These are phyloP conservation scores for Dioctria rufipes DNA, from an alignment of 2,888 invertebrate genomes.

Conservation along the genomic window DNA sequence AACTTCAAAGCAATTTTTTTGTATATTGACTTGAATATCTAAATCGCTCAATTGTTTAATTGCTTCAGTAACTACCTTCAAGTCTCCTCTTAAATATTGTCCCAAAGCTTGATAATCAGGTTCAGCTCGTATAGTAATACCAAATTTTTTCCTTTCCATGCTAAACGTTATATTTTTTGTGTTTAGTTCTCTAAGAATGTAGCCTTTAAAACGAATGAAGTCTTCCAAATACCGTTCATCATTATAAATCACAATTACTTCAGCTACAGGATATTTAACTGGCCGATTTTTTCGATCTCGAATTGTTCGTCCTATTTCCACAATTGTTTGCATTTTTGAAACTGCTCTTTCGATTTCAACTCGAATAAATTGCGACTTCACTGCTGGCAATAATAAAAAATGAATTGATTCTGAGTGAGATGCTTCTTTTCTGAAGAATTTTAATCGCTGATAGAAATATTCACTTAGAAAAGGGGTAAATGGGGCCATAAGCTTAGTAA, in stretches of 20 bases:
- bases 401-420: slow-evolving; percentile 82
- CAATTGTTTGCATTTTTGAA: slow-evolving; percentile 89
- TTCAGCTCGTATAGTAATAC: slow-evolving; percentile 88
- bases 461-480: slow-evolving; percentile 96
- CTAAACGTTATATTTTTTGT: slow-evolving; percentile 84
- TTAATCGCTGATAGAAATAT: slow-evolving; percentile 87
- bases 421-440: slow-evolving; percentile 71
- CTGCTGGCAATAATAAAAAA: slow-evolving; percentile 86
- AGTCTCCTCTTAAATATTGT: slow-evolving; percentile 85
- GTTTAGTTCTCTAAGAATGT: slow-evolving; percentile 91
- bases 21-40: slow-evolving; percentile 81
- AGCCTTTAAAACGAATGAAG: slow-evolving; percentile 81
- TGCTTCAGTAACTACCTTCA: slow-evolving; percentile 84
- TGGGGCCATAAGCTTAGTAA: slow-evolving; percentile 88
- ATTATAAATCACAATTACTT: slow-evolving; percentile 91
- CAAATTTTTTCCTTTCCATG: slow-evolving; percentile 89
- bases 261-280: slow-evolving; percentile 92
- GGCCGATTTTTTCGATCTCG: slow-evolving; percentile 92
- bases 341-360: slow-evolving; percentile 88
- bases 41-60: slow-evolving; percentile 82
- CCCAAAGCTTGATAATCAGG: slow-evolving; percentile 90
- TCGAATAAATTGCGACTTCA: slow-evolving; percentile 79
- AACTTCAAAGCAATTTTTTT: slow-evolving; percentile 75
- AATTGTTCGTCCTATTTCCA: slow-evolving; percentile 90
- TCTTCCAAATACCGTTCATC: slow-evolving; percentile 82